Conservation (phyloP, 2,888 invertebrate species). For the Sialis lutaria region DNA sequence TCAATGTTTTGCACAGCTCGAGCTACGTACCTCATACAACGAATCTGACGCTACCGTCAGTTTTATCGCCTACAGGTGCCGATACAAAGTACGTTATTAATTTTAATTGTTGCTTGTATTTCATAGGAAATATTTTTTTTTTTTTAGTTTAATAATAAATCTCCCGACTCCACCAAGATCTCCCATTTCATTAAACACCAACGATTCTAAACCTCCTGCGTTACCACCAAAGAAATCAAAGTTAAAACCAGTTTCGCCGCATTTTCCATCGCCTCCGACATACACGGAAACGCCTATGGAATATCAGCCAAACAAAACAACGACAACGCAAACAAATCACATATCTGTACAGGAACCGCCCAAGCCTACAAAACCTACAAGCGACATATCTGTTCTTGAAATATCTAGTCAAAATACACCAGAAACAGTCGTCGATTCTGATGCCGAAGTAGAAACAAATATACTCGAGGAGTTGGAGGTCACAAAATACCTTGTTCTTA, state of each 20-base stretch:
- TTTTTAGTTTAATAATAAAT: not conserved
- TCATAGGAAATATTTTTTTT: not conserved
- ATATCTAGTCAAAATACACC: not conserved
- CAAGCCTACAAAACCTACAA: not conserved
- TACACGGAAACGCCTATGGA: conserved; percentile 19
- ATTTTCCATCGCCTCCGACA: conserved; percentile 13
- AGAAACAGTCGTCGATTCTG: not conserved
- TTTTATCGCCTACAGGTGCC: not conserved
- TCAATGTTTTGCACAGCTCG: conserved; percentile 20
- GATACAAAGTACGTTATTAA: too few relatives aligned
- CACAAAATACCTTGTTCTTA: conserved; percentile 57
- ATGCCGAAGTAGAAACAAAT: conserved; percentile 23
- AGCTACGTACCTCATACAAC: not conserved
- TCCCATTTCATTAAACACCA: conserved; percentile 17
- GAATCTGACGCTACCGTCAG: not conserved
- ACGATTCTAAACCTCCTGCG: conserved; percentile 28
- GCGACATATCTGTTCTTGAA: not conserved
- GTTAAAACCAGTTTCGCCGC: conserved; percentile 25
- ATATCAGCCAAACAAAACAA: conserved; percentile 13
- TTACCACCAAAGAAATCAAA: conserved; percentile 40
- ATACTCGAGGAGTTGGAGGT: conserved; percentile 70
- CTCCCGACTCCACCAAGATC: conserved; percentile 14
- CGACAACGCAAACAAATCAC: conserved; percentile 4
- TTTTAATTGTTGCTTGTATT: too few relatives aligned
- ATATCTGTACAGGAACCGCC: not conserved